Conservation (phyloP, 2,888 invertebrate genomes). For the Frankliniella intonsa region DNA sequence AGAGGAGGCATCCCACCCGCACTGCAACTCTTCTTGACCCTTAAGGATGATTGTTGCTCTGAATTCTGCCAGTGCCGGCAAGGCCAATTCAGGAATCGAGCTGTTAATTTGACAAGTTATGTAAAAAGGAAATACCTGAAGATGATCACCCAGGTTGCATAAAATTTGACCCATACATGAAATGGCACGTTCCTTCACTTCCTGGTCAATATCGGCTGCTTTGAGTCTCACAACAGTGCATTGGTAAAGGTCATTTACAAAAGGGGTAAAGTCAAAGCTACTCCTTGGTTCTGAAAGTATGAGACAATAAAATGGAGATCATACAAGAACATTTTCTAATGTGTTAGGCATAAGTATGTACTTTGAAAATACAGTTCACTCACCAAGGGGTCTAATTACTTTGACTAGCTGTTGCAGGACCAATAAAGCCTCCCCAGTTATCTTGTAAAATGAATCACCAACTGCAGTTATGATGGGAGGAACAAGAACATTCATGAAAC, state of each 20-base stretch:
- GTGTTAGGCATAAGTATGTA: background rate
- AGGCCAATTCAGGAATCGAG: too few species aligned
- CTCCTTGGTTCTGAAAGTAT: slow-evolving; percentile 47
- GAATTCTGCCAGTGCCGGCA: too few species aligned
- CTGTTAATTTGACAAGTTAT: too few species aligned
- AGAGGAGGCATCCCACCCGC: background rate
- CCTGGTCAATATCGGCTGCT: slow-evolving; percentile 97
- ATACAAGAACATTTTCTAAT: background rate
- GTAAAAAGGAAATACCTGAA: slow-evolving; percentile 51
- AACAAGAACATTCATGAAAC: slow-evolving; percentile 70
- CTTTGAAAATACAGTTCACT: slow-evolving; percentile 37
- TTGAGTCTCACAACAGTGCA: slow-evolving; percentile 80
- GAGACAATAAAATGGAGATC: slow-evolving; percentile 20
- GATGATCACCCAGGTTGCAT: slow-evolving; percentile 82
- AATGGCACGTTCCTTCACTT: slow-evolving; percentile 97
- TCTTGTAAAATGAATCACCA: slow-evolving; percentile 96
- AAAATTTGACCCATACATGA: slow-evolving; percentile 94
- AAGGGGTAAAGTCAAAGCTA: slow-evolving; percentile 69
- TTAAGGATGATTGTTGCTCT: too few species aligned
- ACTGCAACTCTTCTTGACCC: too few species aligned
- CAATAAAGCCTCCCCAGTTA: slow-evolving; percentile 90
- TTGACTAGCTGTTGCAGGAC: slow-evolving; percentile 91
- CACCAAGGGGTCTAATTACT: slow-evolving; percentile 82
- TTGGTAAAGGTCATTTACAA: slow-evolving; percentile 73
- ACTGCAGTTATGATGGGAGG: slow-evolving; percentile 86